These are phyloP conservation scores for Echiichthys vipera DNA, from an alignment of 2,797 vertebrate species.

Conservation along the genomic window DNA sequence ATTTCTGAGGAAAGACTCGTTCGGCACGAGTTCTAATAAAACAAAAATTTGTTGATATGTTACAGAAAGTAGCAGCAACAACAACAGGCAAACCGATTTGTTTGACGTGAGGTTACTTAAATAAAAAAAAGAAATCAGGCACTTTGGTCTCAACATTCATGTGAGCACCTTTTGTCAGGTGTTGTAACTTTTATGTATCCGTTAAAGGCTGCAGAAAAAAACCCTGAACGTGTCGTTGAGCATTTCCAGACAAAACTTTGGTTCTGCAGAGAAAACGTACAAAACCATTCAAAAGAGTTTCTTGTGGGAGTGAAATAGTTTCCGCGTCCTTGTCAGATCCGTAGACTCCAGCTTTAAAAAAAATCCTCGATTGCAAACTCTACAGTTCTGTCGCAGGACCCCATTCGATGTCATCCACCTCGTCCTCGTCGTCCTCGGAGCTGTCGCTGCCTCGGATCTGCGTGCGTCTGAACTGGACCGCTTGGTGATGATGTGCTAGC, in stretches of 20 bases:
- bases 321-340: not conserved
- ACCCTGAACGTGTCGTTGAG: too few species aligned
- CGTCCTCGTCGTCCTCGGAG: slow-evolving; percentile 80
- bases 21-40: slow-evolving; percentile 43
- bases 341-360: not conserved
- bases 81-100: slow-evolving; percentile 8
- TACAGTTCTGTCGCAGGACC: slow-evolving; percentile 96
- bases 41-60: slow-evolving; percentile 27
- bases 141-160: slow-evolving; percentile 47
- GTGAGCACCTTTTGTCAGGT: not conserved
- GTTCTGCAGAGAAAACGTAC: slow-evolving; percentile 9
- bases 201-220: slow-evolving; percentile 7
- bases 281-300: slow-evolving; percentile 10
- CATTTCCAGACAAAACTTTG: too few species aligned
- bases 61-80: slow-evolving; percentile 36
- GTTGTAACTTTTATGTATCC: not conserved
- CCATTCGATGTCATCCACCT: slow-evolving; percentile 89
- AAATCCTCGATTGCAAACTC: slow-evolving; percentile 15
- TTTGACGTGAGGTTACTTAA: slow-evolving; percentile 43
- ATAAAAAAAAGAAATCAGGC: slow-evolving; percentile 43
- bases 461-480: slow-evolving; percentile 89
- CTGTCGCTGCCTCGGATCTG: slow-evolving; percentile 88
- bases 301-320: slow-evolving; percentile 9
- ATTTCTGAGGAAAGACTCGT: slow-evolving; percentile 8
- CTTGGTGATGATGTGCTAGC: slow-evolving; percentile 88